These are phyloP conservation scores for Anguilla rostrata DNA, from an alignment of 2,113 vertebrate species.

Conservation along the genomic window DNA sequence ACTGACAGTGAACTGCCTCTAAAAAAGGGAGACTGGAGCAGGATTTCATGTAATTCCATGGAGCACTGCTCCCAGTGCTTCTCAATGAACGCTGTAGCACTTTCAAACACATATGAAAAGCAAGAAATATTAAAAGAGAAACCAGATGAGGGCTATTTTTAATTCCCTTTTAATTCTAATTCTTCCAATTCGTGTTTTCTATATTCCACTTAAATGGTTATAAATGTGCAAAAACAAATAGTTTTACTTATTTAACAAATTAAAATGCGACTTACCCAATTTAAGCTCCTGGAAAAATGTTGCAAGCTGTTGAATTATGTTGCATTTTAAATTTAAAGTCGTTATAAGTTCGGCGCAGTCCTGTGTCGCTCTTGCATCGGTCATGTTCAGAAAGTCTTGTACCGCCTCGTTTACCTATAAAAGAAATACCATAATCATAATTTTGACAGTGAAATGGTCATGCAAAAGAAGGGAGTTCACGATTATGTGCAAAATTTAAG, in stretches of 20 bases:
- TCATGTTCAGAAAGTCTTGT: constrained; percentile 40
- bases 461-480: neutral
- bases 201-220: neutral
- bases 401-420: constrained; percentile 54
- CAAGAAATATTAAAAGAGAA: too few relatives aligned
- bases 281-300: constrained; percentile 38
- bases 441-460: neutral
- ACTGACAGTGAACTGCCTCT: too few relatives aligned
- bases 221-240: neutral
- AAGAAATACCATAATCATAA: neutral
- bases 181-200: neutral
- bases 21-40: too few relatives aligned
- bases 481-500: neutral
- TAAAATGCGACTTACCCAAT: constrained; percentile 44
- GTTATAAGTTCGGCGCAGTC: constrained; percentile 38
- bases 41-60: too few relatives aligned
- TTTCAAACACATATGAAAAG: too few relatives aligned
- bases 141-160: too few relatives aligned
- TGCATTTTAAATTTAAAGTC: constrained; percentile 47
- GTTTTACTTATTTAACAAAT: neutral
- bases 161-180: too few relatives aligned
- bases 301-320: constrained; percentile 41
- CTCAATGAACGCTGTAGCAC: too few relatives aligned
- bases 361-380: constrained; percentile 15
- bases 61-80: too few relatives aligned